Conservation (phyloP, 1,140 invertebrate genomes). For the Meloidogyne exigua region DNA sequence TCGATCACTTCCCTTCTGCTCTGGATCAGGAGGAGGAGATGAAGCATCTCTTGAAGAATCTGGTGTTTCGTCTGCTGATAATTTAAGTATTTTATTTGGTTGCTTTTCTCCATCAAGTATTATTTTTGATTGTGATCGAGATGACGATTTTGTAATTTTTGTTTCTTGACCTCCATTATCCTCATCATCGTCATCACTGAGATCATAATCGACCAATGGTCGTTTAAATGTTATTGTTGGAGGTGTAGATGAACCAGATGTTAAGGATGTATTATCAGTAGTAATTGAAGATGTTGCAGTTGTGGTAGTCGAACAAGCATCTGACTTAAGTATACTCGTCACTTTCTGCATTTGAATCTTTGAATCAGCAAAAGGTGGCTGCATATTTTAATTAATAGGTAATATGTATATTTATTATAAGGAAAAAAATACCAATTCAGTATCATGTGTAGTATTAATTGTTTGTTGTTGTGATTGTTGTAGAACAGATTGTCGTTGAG, state of each 20-base stretch:
- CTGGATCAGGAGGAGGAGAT: neutral
- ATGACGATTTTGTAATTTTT: neutral
- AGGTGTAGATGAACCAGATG: neutral
- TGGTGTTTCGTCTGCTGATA: neutral
- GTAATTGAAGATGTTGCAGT: neutral
- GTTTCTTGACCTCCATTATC: constrained; percentile 19
- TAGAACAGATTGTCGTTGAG: constrained; percentile 10
- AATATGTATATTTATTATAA: too few relatives aligned
- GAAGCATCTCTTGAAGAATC: neutral
- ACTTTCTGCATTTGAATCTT: neutral
- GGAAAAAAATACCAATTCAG: neutral
- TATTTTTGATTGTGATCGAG: neutral
- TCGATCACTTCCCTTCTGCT: constrained; percentile 6
- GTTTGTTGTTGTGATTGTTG: neutral
- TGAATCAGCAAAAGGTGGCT: neutral
- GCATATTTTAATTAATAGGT: too few relatives aligned
- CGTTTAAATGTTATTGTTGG: constrained; percentile 5
- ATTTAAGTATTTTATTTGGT: neutral
- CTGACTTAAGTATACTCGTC: neutral
- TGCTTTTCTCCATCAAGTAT: neutral
- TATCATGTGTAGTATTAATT: neutral
- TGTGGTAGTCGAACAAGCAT: neutral
- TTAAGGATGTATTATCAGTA: neutral
- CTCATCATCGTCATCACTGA: constrained; percentile 43
- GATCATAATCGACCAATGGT: constrained; percentile 43